Conservation (phyloP, 2,797 vertebrate genomes). For the Dicrostonyx torquatus region DNA sequence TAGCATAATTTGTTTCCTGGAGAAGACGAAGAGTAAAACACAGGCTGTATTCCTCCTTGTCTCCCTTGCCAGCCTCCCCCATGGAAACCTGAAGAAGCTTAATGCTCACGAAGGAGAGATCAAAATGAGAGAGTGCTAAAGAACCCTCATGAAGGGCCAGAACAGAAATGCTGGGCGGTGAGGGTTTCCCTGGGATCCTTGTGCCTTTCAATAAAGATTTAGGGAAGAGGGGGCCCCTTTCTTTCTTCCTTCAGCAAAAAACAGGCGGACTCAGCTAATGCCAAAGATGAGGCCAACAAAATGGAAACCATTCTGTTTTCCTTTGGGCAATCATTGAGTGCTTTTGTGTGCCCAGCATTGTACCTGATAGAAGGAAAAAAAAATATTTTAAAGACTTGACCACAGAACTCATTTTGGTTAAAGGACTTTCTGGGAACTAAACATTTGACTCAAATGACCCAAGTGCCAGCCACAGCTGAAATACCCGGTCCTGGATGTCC, state of each 20-base stretch:
- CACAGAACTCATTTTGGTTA: not conserved
- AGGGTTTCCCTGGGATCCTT: constrained; percentile 9
- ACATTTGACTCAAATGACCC: not conserved
- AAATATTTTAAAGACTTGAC: not conserved
- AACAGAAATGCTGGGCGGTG: not conserved
- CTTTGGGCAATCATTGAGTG: not conserved
- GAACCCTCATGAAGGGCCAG: not conserved
- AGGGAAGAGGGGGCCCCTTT: not conserved
- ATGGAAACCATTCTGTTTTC: not conserved
- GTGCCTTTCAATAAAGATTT: constrained; percentile 7
- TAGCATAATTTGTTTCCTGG: constrained; percentile 81
- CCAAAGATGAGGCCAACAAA: not conserved
- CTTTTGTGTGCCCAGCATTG: not conserved
- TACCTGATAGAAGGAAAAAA: not conserved
- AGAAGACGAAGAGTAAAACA: constrained; percentile 75
- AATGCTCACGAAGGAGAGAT: constrained; percentile 59
- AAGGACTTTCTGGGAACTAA: not conserved
- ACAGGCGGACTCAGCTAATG: not conserved
- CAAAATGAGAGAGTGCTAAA: constrained; percentile 35
- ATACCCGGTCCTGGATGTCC: not conserved
- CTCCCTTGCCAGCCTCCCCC: constrained; percentile 74
- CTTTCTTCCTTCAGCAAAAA: not conserved
- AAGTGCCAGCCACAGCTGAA: not conserved
- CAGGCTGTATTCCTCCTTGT: constrained; percentile 71
- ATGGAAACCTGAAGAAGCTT: constrained; percentile 35